Conservation (phyloP, 1,140 invertebrate species). For the Oscheius sp. region DNA sequence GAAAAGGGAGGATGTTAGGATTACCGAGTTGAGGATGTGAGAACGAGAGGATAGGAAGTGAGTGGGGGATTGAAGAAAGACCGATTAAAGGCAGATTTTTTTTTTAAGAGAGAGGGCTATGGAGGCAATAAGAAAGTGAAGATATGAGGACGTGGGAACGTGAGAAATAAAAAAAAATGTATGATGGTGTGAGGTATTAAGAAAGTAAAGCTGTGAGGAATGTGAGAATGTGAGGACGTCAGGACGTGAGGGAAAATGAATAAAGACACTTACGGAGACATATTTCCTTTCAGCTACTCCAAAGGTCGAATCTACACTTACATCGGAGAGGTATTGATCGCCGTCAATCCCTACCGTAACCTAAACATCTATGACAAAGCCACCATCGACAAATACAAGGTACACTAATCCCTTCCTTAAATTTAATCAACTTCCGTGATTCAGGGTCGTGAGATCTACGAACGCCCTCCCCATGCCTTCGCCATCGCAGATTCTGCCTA, state of each 20-base stretch:
- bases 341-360: slow-evolving; percentile 82
- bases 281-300: slow-evolving; percentile 71
- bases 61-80: background rate
- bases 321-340: slow-evolving; percentile 87
- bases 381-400: slow-evolving; percentile 79
- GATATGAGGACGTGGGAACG: too few relatives aligned
- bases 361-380: slow-evolving; percentile 80
- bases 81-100: background rate
- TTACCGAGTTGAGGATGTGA: too few relatives aligned
- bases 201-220: too few relatives aligned
- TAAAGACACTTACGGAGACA: background rate
- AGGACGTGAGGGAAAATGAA: background rate
- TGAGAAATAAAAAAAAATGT: too few relatives aligned
- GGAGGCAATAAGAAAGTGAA: too few relatives aligned
- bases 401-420: background rate
- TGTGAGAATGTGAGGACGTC: too few relatives aligned
- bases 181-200: too few relatives aligned
- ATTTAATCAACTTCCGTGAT: background rate
- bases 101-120: too few relatives aligned
- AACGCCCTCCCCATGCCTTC: slow-evolving; percentile 89
- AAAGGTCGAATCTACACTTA: slow-evolving; percentile 86
- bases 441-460: slow-evolving; percentile 79
- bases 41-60: background rate
- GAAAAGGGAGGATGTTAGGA: too few relatives aligned
- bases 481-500: slow-evolving; percentile 89